These are phyloP conservation scores for Lochmaea crataegi DNA, from an alignment of 2,888 invertebrate genomes.

Conservation along the genomic window DNA sequence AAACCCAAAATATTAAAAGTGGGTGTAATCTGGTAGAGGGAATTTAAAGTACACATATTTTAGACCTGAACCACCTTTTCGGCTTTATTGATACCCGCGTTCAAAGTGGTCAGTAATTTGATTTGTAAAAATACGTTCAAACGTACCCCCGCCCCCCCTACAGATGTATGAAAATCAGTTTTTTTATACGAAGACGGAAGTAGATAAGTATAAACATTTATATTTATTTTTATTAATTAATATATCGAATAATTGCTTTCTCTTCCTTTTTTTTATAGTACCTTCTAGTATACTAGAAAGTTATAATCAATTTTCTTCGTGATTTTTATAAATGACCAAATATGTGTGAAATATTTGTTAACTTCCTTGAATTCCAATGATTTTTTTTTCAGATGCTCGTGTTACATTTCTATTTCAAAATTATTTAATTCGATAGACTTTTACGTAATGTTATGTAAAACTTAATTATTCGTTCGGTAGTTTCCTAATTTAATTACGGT, in stretches of 20 bases:
- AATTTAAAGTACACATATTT: too few species aligned
- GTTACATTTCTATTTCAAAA: neutral
- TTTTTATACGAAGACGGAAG: too few species aligned
- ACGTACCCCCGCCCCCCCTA: too few species aligned
- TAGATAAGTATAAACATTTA: neutral
- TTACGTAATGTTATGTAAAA: constrained; percentile 5
- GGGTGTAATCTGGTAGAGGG: too few species aligned
- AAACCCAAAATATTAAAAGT: too few species aligned
- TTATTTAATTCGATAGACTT: constrained; percentile 4
- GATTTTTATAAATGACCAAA: neutral
- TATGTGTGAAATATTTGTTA: neutral
- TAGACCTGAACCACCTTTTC: too few species aligned
- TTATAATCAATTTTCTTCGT: neutral
- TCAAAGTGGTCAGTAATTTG: too few species aligned
- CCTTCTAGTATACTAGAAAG: constrained; percentile 8
- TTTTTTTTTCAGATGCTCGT: neutral
- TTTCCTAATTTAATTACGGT: constrained; percentile 1
- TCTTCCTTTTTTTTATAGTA: neutral
- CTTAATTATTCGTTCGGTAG: neutral
- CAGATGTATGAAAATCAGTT: too few species aligned
- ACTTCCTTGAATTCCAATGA: constrained; percentile 1
- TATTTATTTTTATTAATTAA: neutral
- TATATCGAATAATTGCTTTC: constrained; percentile 9
- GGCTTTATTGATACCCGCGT: too few species aligned
- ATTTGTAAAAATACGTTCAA: too few species aligned